Evolutionary conservation across 2,113 vertebrate species (phyloP).

Genomic region (Toxostoma redivivum): DNA sequence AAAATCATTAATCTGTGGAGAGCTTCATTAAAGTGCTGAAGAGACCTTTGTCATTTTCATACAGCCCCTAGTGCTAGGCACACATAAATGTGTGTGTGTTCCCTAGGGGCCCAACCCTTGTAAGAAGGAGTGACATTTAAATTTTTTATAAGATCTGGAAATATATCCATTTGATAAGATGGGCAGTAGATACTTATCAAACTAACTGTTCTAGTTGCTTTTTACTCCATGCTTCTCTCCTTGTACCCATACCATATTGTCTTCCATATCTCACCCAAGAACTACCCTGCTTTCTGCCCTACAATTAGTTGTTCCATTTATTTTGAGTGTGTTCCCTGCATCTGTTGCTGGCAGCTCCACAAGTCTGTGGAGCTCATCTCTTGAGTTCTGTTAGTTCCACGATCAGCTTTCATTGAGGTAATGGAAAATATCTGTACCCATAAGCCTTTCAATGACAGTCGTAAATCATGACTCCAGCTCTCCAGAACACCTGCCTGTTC

Average conservation of each 20-base stretch:
- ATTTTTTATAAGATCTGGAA: neutral
- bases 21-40: neutral
- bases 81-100: neutral
- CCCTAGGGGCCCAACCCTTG: fast-evolving
- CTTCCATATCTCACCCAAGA: neutral
- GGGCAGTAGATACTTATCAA: neutral
- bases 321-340: neutral
- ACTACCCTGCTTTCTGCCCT: neutral
- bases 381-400: neutral
- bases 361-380: neutral
- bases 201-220: neutral
- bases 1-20: neutral
- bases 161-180: neutral
- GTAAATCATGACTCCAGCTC: neutral
- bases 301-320: neutral
- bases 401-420: neutral
- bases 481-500: neutral
- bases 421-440: neutral
- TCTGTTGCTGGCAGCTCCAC: neutral
- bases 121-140: neutral
- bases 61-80: fast-evolving
- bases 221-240: neutral
- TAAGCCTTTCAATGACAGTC: neutral
- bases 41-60: neutral
- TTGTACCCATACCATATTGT: neutral